Evolutionary conservation across 2,113 vertebrate genomes (phyloP).

Genomic region (Athene noctua): DNA sequence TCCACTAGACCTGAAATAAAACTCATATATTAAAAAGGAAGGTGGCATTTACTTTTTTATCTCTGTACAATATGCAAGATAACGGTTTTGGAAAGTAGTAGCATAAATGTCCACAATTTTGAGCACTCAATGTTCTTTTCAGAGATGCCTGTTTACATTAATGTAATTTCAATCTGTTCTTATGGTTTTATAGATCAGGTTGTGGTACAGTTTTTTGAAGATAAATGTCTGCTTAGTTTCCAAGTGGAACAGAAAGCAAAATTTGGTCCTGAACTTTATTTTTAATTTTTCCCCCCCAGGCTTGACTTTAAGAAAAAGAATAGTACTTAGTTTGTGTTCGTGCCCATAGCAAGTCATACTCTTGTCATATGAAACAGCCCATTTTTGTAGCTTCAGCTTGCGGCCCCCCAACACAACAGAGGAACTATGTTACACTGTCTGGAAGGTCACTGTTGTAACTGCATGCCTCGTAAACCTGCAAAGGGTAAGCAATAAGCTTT

Average conservation of each 20-base stretch:
- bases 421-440: neutral
- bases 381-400: neutral
- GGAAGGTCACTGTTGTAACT: neutral
- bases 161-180: constrained; percentile 26
- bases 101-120: neutral
- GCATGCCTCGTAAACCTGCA: neutral
- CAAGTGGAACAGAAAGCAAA: neutral
- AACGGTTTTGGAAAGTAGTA: neutral
- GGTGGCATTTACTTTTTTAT: neutral
- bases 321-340: neutral
- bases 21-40: neutral
- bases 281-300: neutral
- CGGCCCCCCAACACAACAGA: neutral
- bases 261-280: neutral
- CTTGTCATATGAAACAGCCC: neutral
- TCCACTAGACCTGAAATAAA: neutral
- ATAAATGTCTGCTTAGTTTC: constrained; percentile 6
- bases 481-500: neutral
- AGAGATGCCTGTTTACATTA: constrained; percentile 25
- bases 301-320: neutral
- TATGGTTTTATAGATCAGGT: constrained; percentile 4
- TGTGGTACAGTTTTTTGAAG: constrained; percentile 8
- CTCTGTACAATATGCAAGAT: neutral
- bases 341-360: neutral
- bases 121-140: constrained; percentile 6